Percentiles rank a stretch among this genome's conserved stretches.
These are phyloP conservation scores for Drosophila suboccidentalis DNA, from an alignment of 2,888 invertebrate species.

Conservation along the genomic window DNA sequence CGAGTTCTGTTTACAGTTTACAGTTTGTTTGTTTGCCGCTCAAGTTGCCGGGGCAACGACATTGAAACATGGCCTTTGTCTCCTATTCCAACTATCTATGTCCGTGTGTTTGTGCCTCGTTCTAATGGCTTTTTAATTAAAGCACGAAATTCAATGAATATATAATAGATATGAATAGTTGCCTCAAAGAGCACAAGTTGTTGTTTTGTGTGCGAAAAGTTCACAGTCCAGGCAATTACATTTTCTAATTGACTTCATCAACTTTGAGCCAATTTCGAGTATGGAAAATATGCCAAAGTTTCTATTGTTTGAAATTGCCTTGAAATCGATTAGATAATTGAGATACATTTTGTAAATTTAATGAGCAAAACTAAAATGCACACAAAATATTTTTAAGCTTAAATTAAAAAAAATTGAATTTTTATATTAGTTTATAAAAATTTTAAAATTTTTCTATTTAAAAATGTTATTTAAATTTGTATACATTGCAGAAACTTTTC, in stretches of 20 bases:
- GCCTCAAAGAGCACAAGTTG: constrained; percentile 36
- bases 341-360: background rate
- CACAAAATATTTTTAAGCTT: too few relatives aligned
- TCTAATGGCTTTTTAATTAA: constrained; percentile 77
- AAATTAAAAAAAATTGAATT: too few relatives aligned
- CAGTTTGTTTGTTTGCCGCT: constrained; percentile 55
- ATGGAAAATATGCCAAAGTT: constrained; percentile 3
- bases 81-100: background rate
- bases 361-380: background rate
- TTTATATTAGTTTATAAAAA: too few relatives aligned
- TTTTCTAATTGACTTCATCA: constrained; percentile 64
- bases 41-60: constrained; percentile 72
- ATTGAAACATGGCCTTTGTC: constrained; percentile 55
- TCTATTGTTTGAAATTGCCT: background rate
- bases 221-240: constrained; percentile 43
- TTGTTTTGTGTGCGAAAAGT: constrained; percentile 36
- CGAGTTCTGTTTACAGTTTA: constrained; percentile 55
- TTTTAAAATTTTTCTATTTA: too few relatives aligned
- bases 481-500: background rate
- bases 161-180: constrained; percentile 64
- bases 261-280: constrained; percentile 1
- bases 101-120: constrained; percentile 22
- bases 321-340: constrained; percentile 5
- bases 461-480: background rate
- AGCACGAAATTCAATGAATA: constrained; percentile 76